A percentile compares a stretch with the other conserved stretches of the same genome.
phyloP scores from a whole-genome alignment of 2,888 invertebrate genomes.

The Psylliodes chrysocephalus region DNA sequence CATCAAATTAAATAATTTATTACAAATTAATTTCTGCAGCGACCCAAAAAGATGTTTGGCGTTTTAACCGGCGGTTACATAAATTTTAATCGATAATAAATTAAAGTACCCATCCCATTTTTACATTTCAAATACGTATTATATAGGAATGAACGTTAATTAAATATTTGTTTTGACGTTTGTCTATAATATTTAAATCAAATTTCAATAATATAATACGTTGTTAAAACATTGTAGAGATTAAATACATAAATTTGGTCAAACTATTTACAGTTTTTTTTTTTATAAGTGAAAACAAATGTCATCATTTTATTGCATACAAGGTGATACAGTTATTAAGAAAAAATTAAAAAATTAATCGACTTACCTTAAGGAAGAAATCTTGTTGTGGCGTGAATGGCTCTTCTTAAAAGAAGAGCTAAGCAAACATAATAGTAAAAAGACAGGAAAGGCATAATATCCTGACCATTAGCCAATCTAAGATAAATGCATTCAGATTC shows the following conservation, averaged over 20 bases:
- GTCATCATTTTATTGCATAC: too few species aligned
- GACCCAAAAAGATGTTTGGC: neutral
- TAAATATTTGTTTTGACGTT: neutral
- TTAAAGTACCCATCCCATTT: neutral
- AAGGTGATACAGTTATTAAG: too few species aligned
- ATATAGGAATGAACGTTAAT: neutral
- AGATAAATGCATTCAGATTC: too few species aligned
- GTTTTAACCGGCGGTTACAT: neutral
- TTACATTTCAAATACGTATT: neutral
- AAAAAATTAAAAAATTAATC: too few species aligned
- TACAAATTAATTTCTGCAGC: neutral
- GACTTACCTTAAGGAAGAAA: too few species aligned
- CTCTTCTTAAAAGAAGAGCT: too few species aligned
- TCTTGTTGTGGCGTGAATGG: too few species aligned
- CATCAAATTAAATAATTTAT: neutral
- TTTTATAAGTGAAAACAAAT: neutral
- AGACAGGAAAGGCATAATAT: too few species aligned
- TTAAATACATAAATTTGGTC: neutral
- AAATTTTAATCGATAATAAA: neutral
- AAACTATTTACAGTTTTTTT: neutral
- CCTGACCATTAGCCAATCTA: too few species aligned
- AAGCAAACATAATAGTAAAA: too few species aligned
- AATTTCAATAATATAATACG: neutral
- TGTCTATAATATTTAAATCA: neutral
- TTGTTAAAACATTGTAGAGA: neutral